Percentiles rank a stretch among this genome's conserved stretches.
These are phyloP conservation scores for Ia io DNA, from an alignment of 2,113 vertebrate genomes.

Conservation along the genomic window DNA sequence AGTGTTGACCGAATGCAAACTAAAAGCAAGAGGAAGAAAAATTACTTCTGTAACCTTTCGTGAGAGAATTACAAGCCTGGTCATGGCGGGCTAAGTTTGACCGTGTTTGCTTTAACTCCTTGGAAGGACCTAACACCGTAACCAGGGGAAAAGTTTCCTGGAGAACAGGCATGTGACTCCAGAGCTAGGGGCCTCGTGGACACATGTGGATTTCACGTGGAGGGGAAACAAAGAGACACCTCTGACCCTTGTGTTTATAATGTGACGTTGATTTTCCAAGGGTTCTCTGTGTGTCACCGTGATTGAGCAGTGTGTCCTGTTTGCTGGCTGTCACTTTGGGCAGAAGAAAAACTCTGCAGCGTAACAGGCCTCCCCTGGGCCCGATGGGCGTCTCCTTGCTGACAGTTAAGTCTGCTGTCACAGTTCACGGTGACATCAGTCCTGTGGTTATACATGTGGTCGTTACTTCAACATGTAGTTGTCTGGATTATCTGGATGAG, in stretches of 20 bases:
- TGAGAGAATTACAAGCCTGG: background rate
- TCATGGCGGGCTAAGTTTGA: background rate
- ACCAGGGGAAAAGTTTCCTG: background rate
- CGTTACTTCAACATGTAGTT: background rate
- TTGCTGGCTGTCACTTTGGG: background rate
- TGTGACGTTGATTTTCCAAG: background rate
- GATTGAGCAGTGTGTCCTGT: background rate
- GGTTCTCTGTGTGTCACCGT: background rate
- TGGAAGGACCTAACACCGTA: slow-evolving; percentile 25
- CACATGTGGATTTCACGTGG: background rate
- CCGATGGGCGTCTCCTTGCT: background rate
- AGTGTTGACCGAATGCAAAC: slow-evolving; percentile 41
- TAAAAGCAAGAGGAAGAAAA: background rate
- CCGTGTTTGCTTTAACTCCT: background rate
- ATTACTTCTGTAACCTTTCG: slow-evolving; percentile 34
- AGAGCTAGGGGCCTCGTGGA: background rate
- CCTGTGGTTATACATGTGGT: background rate
- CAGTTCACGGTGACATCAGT: background rate
- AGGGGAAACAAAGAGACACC: background rate
- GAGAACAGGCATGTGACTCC: background rate
- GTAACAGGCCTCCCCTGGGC: background rate
- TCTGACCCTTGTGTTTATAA: background rate
- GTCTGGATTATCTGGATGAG: background rate
- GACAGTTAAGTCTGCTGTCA: background rate
- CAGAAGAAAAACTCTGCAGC: background rate